phyloP scores from a whole-genome alignment of 1,140 invertebrate genomes.

The Samia ricini region DNA sequence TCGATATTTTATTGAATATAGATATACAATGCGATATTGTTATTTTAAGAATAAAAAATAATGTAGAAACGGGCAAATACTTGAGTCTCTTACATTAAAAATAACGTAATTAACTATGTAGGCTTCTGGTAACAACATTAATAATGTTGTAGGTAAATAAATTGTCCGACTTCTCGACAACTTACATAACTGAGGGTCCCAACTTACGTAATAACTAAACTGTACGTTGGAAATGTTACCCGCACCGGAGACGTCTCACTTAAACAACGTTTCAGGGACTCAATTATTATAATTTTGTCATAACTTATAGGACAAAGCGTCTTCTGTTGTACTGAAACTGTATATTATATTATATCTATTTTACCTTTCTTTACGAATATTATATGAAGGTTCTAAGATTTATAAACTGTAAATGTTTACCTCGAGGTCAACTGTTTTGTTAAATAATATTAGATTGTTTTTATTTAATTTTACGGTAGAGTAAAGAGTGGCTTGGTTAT shows the following conservation, averaged over 20 bases:
- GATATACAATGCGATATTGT: no score
- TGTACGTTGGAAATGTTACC: constrained; percentile 8
- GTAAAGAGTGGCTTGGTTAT: no score
- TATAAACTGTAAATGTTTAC: no score
- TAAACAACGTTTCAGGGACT: neutral
- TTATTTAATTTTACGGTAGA: no score
- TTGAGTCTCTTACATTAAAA: constrained; percentile 19
- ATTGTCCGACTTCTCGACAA: constrained; percentile 19
- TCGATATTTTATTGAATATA: no score
- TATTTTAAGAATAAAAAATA: neutral
- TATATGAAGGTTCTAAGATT: no score
- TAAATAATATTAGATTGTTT: no score
- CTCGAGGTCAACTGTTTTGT: no score
- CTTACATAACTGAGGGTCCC: constrained; percentile 14
- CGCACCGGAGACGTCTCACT: constrained; percentile 1
- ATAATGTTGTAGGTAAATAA: constrained; percentile 26
- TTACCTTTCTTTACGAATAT: no score
- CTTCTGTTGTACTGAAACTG: neutral
- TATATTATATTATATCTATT: no score
- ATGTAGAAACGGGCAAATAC: constrained; percentile 14
- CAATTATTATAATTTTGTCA: constrained; percentile 7
- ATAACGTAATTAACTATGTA: constrained; percentile 22
- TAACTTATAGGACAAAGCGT: neutral
- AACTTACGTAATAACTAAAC: constrained; percentile 17
- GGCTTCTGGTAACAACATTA: constrained; percentile 15